These are phyloP conservation scores for Cossypha caffra DNA, from an alignment of 2,797 vertebrate genomes.

Conservation along the genomic window DNA sequence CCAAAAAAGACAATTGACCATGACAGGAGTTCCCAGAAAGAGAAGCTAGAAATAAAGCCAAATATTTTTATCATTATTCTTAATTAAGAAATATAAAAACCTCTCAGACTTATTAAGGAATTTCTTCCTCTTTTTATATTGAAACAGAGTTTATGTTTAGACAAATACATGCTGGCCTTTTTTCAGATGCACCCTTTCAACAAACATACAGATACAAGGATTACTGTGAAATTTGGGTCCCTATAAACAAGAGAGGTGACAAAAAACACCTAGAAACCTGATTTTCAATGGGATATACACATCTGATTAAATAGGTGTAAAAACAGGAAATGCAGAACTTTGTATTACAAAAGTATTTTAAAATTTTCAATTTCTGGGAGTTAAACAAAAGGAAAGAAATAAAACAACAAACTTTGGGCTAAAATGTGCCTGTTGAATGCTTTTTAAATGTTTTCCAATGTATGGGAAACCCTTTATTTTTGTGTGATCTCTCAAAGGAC, in stretches of 20 bases:
- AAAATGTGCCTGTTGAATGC: neutral
- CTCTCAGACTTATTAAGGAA: neutral
- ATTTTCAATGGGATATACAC: neutral
- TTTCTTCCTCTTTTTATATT: neutral
- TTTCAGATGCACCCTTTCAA: neutral
- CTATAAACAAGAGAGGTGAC: neutral
- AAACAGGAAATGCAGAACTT: neutral
- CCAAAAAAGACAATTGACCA: neutral
- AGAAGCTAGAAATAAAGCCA: neutral
- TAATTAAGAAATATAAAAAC: neutral
- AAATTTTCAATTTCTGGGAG: neutral
- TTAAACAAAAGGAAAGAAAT: neutral
- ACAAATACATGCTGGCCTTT: neutral
- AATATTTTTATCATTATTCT: neutral
- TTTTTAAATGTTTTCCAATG: neutral
- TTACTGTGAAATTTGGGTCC: neutral
- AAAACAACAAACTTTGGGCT: neutral
- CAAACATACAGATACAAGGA: neutral
- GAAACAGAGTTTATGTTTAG: neutral
- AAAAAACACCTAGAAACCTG: neutral
- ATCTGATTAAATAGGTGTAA: neutral
- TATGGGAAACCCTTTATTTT: neutral
- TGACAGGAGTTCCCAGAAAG: neutral
- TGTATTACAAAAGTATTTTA: neutral
- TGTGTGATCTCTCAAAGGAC: neutral